These are phyloP conservation scores for Craseonycteris thonglongyai DNA, from an alignment of 2,113 vertebrate genomes.

Conservation along the genomic window DNA sequence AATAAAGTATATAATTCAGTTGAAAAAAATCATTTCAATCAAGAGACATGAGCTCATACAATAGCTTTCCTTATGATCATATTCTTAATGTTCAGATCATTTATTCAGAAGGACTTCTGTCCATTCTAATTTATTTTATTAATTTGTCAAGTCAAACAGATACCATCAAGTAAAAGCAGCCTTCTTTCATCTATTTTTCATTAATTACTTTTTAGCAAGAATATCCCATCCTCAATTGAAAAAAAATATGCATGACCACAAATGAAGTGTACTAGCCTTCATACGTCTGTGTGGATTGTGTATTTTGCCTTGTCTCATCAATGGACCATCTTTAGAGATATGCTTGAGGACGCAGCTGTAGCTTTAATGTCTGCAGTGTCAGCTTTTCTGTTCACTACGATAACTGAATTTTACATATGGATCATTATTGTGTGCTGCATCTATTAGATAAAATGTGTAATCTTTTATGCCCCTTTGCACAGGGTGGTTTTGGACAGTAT, in stretches of 20 bases:
- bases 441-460: conserved; percentile 70
- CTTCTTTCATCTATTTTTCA: neutral
- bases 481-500: neutral
- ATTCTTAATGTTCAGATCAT: neutral
- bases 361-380: conserved; percentile 44
- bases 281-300: neutral
- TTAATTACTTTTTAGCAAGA: neutral
- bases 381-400: conserved; percentile 56
- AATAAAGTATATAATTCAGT: too few species aligned
- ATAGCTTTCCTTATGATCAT: neutral
- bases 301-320: neutral
- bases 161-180: neutral
- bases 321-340: neutral
- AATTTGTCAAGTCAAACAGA: conserved; percentile 13
- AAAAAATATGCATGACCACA: neutral
- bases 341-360: neutral
- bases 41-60: neutral
- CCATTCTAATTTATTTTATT: conserved; percentile 9
- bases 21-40: too few species aligned
- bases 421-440: conserved; percentile 59
- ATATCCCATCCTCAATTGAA: neutral
- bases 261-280: neutral
- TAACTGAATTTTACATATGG: conserved; percentile 62
- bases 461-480: conserved; percentile 55
- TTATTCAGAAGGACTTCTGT: neutral